Evolutionary conservation across 2,888 invertebrate genomes (phyloP).

Genomic region (Allolobophora icterica): DNA sequence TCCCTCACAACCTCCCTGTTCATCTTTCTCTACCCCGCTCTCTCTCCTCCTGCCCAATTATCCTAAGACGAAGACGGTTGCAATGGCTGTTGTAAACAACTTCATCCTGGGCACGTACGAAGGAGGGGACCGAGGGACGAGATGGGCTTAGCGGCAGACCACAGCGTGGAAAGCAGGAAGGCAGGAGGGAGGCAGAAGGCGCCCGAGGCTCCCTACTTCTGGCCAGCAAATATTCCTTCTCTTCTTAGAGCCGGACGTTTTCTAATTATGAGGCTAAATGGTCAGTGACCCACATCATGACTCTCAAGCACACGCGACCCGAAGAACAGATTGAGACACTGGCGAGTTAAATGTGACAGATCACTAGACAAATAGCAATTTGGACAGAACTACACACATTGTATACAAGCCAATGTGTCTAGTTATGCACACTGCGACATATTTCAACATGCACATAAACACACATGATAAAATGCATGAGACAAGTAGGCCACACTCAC

Average conservation of each 20-base stretch:
- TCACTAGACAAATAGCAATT: not conserved
- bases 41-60: slow-evolving; percentile 28
- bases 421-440: not conserved
- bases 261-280: slow-evolving; percentile 3
- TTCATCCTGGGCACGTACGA: slow-evolving; percentile 25
- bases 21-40: not conserved
- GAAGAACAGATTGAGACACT: not conserved
- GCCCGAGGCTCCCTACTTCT: not conserved
- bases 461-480: not conserved
- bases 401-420: not conserved
- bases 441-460: not conserved
- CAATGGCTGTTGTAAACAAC: not conserved
- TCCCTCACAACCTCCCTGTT: slow-evolving; percentile 13
- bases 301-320: not conserved
- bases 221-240: slow-evolving; percentile 17
- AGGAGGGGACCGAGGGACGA: not conserved
- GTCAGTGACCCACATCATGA: not conserved
- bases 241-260: not conserved
- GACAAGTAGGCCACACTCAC: not conserved
- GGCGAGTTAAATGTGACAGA: not conserved
- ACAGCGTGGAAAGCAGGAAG: not conserved
- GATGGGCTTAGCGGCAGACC: not conserved
- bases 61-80: not conserved
- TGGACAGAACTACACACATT: not conserved
- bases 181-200: not conserved